A percentile compares a stretch with the other conserved stretches of the same genome.
Conservation (phyloP, 2,888 invertebrate species). For the Tiliacea citrago region DNA sequence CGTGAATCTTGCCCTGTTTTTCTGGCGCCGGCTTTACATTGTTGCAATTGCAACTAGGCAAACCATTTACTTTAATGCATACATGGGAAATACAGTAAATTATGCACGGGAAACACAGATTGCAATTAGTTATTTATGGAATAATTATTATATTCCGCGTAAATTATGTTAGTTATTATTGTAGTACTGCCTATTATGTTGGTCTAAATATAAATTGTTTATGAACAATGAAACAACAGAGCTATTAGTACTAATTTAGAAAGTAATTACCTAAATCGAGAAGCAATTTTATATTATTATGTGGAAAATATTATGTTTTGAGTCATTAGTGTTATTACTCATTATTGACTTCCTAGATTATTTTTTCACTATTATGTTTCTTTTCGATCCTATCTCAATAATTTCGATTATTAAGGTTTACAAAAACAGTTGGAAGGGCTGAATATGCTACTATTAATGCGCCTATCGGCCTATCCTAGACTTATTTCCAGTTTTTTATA, state of each 20-base stretch:
- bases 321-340: not conserved
- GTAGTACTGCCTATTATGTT: not conserved
- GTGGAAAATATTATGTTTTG: not conserved
- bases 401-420: not conserved
- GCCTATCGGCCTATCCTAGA: not conserved
- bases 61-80: not conserved
- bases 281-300: not conserved
- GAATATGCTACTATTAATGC: not conserved
- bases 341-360: not conserved
- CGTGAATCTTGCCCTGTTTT: not conserved
- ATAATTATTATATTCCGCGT: slow-evolving; percentile 6
- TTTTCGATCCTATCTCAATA: not conserved
- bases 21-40: not conserved
- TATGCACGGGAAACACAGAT: not conserved
- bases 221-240: slow-evolving; percentile 7
- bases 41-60: not conserved
- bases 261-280: slow-evolving; percentile 12
- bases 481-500: not conserved
- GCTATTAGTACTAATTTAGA: slow-evolving; percentile 7
- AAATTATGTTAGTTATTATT: not conserved
- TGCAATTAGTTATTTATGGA: not conserved
- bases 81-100: slow-evolving; percentile 2
- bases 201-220: not conserved
- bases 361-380: not conserved
- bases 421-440: not conserved